Conservation (phyloP, 2,113 vertebrate species). For the Pseudopodoces humilis region DNA sequence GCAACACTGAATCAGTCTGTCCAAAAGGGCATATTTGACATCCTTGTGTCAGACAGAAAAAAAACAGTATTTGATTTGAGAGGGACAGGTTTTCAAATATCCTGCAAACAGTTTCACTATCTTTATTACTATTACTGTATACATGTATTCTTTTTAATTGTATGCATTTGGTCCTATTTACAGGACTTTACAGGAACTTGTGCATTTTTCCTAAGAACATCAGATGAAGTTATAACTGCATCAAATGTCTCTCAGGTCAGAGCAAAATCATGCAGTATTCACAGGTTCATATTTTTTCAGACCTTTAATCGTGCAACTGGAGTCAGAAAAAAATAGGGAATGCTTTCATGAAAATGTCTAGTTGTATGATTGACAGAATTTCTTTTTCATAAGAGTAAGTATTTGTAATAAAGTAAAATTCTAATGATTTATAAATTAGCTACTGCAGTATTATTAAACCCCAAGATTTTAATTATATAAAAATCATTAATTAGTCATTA, state of each 20-base stretch:
- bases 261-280: background rate
- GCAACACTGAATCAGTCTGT: background rate
- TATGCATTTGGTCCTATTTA: background rate
- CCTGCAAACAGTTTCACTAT: background rate
- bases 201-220: conserved; percentile 81
- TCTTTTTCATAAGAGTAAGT: background rate
- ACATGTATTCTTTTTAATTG: background rate
- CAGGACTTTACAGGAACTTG: conserved; percentile 78
- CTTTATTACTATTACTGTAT: background rate
- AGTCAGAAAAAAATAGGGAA: background rate
- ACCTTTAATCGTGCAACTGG: background rate
- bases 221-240: conserved; percentile 73
- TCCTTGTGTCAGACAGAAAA: background rate
- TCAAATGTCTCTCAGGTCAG: conserved; percentile 81
- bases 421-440: background rate
- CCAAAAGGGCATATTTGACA: background rate
- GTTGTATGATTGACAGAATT: background rate
- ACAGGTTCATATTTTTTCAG: background rate
- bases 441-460: background rate
- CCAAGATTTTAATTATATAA: background rate
- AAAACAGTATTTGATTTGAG: background rate
- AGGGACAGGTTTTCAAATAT: background rate
- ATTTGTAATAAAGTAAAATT: background rate
- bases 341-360: background rate
- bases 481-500: background rate